These are phyloP conservation scores for Nyleta sp. DNA, from an alignment of 2,888 invertebrate genomes.

Conservation along the genomic window DNA sequence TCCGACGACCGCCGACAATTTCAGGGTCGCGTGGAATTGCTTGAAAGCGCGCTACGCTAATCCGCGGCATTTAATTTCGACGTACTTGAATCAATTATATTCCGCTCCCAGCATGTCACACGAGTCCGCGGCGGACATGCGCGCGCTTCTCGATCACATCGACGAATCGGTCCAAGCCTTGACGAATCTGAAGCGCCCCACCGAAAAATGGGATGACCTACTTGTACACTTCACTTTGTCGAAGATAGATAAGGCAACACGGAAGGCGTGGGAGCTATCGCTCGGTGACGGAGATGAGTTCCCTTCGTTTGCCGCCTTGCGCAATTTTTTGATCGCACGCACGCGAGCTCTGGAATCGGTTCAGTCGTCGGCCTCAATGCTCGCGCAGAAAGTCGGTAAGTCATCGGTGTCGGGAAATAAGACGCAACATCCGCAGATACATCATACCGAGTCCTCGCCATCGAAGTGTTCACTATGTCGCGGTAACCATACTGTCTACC, in stretches of 20 bases:
- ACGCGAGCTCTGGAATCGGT: constrained; percentile 13
- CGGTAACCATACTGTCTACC: neutral
- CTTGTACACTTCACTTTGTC: neutral
- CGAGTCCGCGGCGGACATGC: neutral
- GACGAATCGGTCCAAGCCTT: neutral
- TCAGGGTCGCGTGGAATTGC: neutral
- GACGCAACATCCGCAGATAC: too few species aligned
- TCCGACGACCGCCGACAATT: neutral
- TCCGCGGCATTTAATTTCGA: neutral
- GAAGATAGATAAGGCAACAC: neutral
- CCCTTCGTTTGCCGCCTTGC: neutral
- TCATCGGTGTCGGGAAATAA: too few species aligned
- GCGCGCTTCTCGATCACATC: neutral
- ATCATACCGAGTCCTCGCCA: too few species aligned
- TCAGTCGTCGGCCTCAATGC: neutral
- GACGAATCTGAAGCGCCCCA: neutral
- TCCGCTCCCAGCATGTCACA: neutral
- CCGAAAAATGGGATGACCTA: neutral
- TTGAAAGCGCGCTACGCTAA: neutral
- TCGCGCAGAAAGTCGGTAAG: too few species aligned
- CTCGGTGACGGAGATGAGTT: neutral
- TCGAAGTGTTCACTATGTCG: neutral
- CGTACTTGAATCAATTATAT: neutral
- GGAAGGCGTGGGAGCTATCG: neutral
- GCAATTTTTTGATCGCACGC: neutral